Base-by-base conservation (phyloP, 2,888 invertebrate species). In the Phymatocera aterrima region DNA sequence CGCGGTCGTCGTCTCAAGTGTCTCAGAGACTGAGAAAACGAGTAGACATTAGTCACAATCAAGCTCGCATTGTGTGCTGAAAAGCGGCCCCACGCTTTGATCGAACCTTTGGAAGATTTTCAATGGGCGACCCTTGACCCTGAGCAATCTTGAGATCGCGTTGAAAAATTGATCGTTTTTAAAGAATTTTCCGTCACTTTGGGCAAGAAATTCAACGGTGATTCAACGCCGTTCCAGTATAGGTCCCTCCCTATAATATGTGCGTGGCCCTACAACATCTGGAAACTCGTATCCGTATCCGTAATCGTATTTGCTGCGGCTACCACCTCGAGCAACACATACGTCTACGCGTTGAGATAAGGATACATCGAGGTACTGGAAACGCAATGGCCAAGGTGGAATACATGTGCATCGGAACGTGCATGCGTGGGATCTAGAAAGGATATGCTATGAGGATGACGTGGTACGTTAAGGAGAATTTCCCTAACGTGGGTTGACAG, bases 21-120 rank as follows among this genome's bases (percentile, higher is more conserved):
- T 72, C 72, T 34, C 72, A 24, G 40, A 57, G 57, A 57, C 40
- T 10, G 24, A 43, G 37, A 57, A 75, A 57, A 60, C 18, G 24
- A 43, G 37, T 12, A 40, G 60, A 60, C 75, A 75, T 75, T 75
- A 57, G 75, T 75, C 75, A 75, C 75, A 75, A 75, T 75, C 75
- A 75, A 57, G 60, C 2, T 75, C 10, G 40, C 60, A 75, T 75
- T 75, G 75, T 75, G 21, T 15, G 75, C 28, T 40, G n/a, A 75
- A 75, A 75, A 57, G 75, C 75, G 75, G 75, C 12, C 40, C 24
- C 28, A 4, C n/a, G 75, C 75, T 75, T 75, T 75, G 75, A 75
- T 75, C 57, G 75, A 57, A 40, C 57, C 74, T 15, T 34, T 18
- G 48, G 18, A 28, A 51, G 37, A 15, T 40, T 40, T 43, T 75